phyloP scores from a whole-genome alignment of 2,888 invertebrate species.

The Philonicus albiceps region DNA sequence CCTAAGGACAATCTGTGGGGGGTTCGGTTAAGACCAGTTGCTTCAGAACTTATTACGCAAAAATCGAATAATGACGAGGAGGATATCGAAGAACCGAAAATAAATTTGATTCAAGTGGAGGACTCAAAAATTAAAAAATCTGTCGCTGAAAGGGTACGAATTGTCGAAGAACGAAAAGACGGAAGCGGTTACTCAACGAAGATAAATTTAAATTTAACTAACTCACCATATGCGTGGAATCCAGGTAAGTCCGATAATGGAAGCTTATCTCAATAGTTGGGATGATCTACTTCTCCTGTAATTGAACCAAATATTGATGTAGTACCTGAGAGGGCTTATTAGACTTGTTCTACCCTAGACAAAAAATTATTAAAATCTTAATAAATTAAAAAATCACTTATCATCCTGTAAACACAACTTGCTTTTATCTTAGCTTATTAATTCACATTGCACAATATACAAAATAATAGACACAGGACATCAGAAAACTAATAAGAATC shows the following conservation, averaged over 20 bases:
- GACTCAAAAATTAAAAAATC: slow-evolving; percentile 52
- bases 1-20: slow-evolving; percentile 65
- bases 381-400: background rate
- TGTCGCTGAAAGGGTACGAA: slow-evolving; percentile 66
- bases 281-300: slow-evolving; percentile 8
- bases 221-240: slow-evolving; percentile 54
- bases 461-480: background rate
- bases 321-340: background rate
- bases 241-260: slow-evolving; percentile 54
- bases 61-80: slow-evolving; percentile 47
- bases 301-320: too few species aligned
- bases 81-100: background rate
- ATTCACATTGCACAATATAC: background rate
- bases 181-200: slow-evolving; percentile 67
- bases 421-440: background rate
- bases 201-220: slow-evolving; percentile 65
- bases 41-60: slow-evolving; percentile 45
- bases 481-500: background rate
- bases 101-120: background rate
- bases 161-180: slow-evolving; percentile 62
- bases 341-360: too few species aligned
- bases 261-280: background rate
- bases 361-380: background rate
- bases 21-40: slow-evolving; percentile 64
- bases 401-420: background rate